Percentiles rank a stretch among this genome's conserved stretches.
phyloP scores from a whole-genome alignment of 2,888 invertebrate species.

The Ochlodes sylvanus region DNA sequence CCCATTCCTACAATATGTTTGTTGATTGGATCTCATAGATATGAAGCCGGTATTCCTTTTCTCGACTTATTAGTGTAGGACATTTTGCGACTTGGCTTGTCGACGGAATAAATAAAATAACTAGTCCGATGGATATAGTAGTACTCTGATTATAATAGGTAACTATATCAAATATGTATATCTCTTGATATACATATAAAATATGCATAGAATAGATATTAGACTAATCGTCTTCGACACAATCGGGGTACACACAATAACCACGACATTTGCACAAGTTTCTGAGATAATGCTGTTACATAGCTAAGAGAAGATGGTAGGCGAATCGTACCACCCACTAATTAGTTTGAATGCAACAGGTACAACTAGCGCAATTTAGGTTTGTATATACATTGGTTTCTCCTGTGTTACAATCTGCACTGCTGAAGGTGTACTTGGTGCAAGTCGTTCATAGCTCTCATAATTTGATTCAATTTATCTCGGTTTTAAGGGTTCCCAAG shows the following conservation, averaged over 20 bases:
- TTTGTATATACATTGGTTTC: no score
- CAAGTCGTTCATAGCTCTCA: no score
- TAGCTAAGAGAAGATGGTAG: neutral
- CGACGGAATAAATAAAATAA: neutral
- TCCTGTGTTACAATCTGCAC: no score
- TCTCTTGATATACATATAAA: no score
- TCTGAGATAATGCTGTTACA: neutral
- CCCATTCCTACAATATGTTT: constrained; percentile 2
- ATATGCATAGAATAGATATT: no score
- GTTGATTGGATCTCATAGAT: constrained; percentile 2
- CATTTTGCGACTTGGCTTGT: neutral
- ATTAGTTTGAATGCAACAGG: neutral
- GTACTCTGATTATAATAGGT: no score
- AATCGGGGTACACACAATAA: neutral
- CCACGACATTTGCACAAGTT: neutral
- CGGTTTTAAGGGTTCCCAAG: no score
- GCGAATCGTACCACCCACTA: neutral
- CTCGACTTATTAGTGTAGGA: neutral
- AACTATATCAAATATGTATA: no score
- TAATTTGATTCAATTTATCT: no score
- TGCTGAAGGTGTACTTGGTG: no score
- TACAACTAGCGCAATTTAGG: neutral
- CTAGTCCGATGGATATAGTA: neutral
- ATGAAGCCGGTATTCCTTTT: neutral
- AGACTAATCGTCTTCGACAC: no score